phyloP scores from a whole-genome alignment of 1,140 invertebrate genomes.

The Zaprionus taronus region DNA sequence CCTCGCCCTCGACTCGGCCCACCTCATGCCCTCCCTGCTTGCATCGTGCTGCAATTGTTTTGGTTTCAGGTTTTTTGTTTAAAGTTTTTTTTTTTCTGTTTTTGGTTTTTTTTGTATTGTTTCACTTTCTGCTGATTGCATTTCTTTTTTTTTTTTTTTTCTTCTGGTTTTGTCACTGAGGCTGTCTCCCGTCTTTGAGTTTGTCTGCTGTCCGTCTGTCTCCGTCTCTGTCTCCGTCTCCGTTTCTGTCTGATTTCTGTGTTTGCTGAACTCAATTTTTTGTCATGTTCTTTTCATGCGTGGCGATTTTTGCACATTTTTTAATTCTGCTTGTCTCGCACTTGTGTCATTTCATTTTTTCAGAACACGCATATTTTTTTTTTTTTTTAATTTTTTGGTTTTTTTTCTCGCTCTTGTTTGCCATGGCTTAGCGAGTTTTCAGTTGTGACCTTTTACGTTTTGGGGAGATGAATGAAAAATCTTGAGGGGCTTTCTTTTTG shows the following conservation, averaged over 20 bases:
- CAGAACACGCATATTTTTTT: slow-evolving; percentile 53
- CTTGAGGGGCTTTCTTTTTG: background rate
- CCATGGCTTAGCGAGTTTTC: slow-evolving; percentile 37
- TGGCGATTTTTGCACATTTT: slow-evolving; percentile 62
- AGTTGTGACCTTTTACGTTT: slow-evolving; percentile 50
- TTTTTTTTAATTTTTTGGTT: slow-evolving; percentile 35
- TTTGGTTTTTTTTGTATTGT: slow-evolving; percentile 17
- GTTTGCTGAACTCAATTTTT: slow-evolving; percentile 54
- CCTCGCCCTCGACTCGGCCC: background rate
- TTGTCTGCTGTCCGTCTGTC: slow-evolving; percentile 20
- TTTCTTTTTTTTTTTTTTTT: slow-evolving; percentile 10
- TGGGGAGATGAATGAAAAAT: slow-evolving; percentile 28
- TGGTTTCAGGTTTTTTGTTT: slow-evolving; percentile 33
- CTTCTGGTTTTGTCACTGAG: slow-evolving; percentile 22
- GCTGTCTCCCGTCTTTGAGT: slow-evolving; percentile 21
- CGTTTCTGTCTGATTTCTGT: slow-evolving; percentile 9
- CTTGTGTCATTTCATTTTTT: slow-evolving; percentile 48
- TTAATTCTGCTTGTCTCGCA: slow-evolving; percentile 71
- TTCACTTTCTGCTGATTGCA: slow-evolving; percentile 12
- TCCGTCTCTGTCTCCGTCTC: slow-evolving; percentile 7
- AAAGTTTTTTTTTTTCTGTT: slow-evolving; percentile 9
- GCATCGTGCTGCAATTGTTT: slow-evolving; percentile 29
- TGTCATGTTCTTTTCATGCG: slow-evolving; percentile 53
- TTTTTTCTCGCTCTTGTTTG: slow-evolving; percentile 44
- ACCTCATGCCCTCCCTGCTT: background rate